These are phyloP conservation scores for Tenualosa thibaudeaui DNA, from an alignment of 2,797 vertebrate genomes.

Conservation along the genomic window DNA sequence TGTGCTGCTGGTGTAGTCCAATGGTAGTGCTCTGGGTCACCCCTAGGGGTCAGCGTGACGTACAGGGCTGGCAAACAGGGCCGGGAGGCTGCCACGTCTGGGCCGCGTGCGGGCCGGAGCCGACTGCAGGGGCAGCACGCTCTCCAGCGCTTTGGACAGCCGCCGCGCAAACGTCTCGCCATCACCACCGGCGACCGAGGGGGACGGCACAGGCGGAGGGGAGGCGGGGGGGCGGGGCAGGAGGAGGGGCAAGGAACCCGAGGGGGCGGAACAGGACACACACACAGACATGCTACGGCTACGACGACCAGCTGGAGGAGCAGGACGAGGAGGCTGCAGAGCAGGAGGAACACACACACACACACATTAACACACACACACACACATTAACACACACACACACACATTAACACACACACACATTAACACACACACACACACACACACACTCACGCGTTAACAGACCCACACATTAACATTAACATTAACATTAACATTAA, in stretches of 20 bases:
- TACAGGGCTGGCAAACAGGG: constrained; percentile 96
- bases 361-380: constrained; percentile 1
- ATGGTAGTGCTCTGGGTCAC: constrained; percentile 51
- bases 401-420: no score
- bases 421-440: neutral
- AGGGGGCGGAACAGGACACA: constrained; percentile 85
- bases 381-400: neutral
- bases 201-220: constrained; percentile 71
- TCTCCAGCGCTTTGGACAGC: constrained; percentile 96
- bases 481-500: no score
- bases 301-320: constrained; percentile 68
- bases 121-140: constrained; percentile 91
- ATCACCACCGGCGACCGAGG: constrained; percentile 76
- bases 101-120: constrained; percentile 69
- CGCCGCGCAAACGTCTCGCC: constrained; percentile 88
- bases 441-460: no score
- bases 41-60: constrained; percentile 74
- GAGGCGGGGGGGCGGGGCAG: constrained; percentile 76
- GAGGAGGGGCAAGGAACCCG: constrained; percentile 70
- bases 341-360: constrained; percentile 43
- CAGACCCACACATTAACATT: no score
- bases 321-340: constrained; percentile 61
- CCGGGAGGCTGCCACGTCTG: constrained; percentile 94
- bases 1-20: constrained; percentile 36
- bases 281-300: constrained; percentile 98